Conservation (phyloP, 2,797 vertebrate species). For the Odontamblyopus rebecca region DNA sequence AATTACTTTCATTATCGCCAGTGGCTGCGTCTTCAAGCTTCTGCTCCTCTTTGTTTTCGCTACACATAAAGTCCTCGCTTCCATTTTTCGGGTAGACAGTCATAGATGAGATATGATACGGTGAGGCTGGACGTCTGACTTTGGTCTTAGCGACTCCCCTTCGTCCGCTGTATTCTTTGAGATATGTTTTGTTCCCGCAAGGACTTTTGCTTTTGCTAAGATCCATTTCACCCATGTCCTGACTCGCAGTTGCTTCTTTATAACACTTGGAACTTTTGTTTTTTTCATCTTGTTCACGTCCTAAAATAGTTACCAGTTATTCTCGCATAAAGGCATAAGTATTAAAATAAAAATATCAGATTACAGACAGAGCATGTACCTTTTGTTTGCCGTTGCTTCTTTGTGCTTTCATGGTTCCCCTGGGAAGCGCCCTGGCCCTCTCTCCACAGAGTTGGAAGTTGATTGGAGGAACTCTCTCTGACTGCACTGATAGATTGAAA, state of each 20-base stretch:
- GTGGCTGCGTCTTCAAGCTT: constrained; percentile 26
- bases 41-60: constrained; percentile 30
- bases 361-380: constrained; percentile 35
- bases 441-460: constrained; percentile 38
- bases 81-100: constrained; percentile 62
- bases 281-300: constrained; percentile 28
- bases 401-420: constrained; percentile 39
- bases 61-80: constrained; percentile 39
- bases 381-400: constrained; percentile 44
- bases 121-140: constrained; percentile 52
- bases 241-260: constrained; percentile 30
- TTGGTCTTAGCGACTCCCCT: constrained; percentile 47
- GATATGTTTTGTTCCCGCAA: constrained; percentile 50
- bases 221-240: constrained; percentile 36
- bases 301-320: constrained; percentile 38
- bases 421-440: constrained; percentile 43
- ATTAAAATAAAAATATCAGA: background rate
- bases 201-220: constrained; percentile 32
- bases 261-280: constrained; percentile 17
- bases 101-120: constrained; percentile 72
- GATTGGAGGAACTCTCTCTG: constrained; percentile 67
- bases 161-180: constrained; percentile 45
- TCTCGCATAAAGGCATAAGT: background rate
- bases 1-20: constrained; percentile 42
- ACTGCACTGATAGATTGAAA: constrained; percentile 59